These are phyloP conservation scores for Chelonia mydas DNA, from an alignment of 2,797 vertebrate genomes.

Conservation along the genomic window DNA sequence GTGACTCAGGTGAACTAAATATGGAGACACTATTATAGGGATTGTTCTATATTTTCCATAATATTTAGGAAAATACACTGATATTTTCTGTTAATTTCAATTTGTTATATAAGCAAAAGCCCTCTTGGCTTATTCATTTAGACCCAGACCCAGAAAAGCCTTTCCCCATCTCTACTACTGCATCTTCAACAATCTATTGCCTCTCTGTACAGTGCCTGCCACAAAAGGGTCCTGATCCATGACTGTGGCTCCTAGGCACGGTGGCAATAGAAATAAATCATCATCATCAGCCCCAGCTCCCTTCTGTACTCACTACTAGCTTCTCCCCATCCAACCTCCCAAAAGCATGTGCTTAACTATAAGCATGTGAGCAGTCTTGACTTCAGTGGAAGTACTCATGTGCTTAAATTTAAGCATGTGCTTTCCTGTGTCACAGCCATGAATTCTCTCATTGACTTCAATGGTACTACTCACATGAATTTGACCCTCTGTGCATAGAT, in stretches of 20 bases:
- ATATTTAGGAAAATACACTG: neutral
- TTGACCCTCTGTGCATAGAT: neutral
- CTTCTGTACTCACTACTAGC: neutral
- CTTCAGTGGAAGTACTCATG: neutral
- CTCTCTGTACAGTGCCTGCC: neutral
- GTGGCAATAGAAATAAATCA: neutral
- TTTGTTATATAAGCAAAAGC: neutral
- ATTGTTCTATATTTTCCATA: neutral
- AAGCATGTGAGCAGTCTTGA: neutral
- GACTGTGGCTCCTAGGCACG: neutral
- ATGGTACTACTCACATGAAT: neutral
- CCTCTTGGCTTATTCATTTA: neutral
- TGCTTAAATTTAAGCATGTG: neutral
- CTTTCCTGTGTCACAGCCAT: neutral
- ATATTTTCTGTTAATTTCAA: neutral
- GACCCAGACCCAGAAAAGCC: neutral
- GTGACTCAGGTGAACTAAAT: neutral
- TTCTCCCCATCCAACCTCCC: neutral
- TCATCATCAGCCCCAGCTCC: neutral
- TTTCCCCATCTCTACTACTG: neutral
- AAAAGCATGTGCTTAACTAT: neutral
- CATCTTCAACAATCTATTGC: neutral
- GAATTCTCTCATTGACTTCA: neutral
- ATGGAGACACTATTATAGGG: neutral
- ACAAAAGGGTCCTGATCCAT: neutral